Base-by-base conservation (phyloP, 2,888 invertebrate genomes). In the Eupithecia tripunctaria region DNA sequence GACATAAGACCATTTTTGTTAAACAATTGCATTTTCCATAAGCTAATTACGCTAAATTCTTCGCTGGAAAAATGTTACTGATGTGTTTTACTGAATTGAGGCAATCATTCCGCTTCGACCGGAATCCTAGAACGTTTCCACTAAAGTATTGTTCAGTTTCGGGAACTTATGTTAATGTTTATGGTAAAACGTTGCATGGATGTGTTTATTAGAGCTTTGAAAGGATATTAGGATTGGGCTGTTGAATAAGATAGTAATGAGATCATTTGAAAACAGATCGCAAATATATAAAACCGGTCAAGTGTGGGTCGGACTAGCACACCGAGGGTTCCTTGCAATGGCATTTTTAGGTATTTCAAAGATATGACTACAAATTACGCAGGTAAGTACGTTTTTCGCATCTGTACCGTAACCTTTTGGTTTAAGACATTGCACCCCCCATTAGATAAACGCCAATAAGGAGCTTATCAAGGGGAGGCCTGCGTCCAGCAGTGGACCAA, bases 21-120 rank as follows among this genome's bases (percentile, higher is more conserved):
- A 76, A 75, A 70, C 36, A 47, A 21, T 43, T 43, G 7, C 70
- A 78, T 78, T 77, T 78, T 77, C 74, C 73, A 67, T 70, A 67
- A 73, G 74, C 76, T 77, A 76, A 78, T 79, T 75, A 75, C 62
- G 56, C 73, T 73, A 70, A 78, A 77, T 72, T 67, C 73, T 77
- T 78, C 67, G n/a, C 67, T 60, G 70, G 72, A 79, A 70, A 43
- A 68, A 73, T 70, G 41, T 70, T 73, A 63, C 68, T 71, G 65
- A 69, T 63, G 67, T 71, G 71, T 71, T 71, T 71, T 29, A 63
- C 56, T 56, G 66, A 69, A 74, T 71, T 69, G 66, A 68, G 59
- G 74, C 66, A 68, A 74, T 71, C 65, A 71, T 62, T 68, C 68
- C 59, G 32, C 59, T 62, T 56, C 56, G 12, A 25, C 12, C 12